phyloP scores from a whole-genome alignment of 2,797 vertebrate genomes.

The Oreonectes daqikongensis region DNA sequence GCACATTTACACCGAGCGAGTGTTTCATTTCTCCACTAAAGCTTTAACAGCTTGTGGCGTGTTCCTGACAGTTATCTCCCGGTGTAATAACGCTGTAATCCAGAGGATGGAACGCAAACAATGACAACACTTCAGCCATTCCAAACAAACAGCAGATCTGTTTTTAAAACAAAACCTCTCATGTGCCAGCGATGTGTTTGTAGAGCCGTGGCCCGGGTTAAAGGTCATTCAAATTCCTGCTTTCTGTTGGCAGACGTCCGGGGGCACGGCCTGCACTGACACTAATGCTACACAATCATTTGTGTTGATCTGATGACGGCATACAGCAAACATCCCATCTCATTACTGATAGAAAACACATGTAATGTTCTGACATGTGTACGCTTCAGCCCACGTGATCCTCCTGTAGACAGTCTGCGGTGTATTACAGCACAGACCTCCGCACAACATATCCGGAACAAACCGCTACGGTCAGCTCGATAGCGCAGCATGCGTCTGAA shows the following conservation, averaged over 20 bases:
- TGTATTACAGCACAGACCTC: conserved; percentile 17
- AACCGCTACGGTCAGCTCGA: conserved; percentile 18
- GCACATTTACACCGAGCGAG: not conserved
- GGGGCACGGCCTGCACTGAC: conserved; percentile 43
- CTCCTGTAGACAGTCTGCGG: conserved; percentile 23
- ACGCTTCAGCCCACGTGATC: conserved; percentile 10
- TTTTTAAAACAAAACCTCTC: conserved; percentile 13
- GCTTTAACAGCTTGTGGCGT: conserved; percentile 11
- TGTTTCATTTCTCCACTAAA: conserved; percentile 8
- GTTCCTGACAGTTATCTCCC: not conserved
- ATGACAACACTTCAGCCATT: conserved; percentile 10
- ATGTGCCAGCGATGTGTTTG: too few species aligned
- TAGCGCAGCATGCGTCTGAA: conserved; percentile 6
- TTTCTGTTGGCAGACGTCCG: conserved; percentile 48
- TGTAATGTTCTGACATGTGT: conserved; percentile 43
- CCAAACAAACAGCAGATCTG: conserved; percentile 35
- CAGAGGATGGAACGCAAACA: conserved; percentile 32
- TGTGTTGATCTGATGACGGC: conserved; percentile 53
- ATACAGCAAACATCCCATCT: conserved; percentile 51
- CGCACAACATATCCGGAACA: conserved; percentile 7
- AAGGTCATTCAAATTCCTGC: conserved; percentile 54
- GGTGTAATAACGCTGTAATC: conserved; percentile 1
- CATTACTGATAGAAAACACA: conserved; percentile 58
- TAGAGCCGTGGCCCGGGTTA: conserved; percentile 32
- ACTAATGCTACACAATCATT: conserved; percentile 54